Conservation (phyloP, 2,888 invertebrate species). For the Choreutis nemorana region DNA sequence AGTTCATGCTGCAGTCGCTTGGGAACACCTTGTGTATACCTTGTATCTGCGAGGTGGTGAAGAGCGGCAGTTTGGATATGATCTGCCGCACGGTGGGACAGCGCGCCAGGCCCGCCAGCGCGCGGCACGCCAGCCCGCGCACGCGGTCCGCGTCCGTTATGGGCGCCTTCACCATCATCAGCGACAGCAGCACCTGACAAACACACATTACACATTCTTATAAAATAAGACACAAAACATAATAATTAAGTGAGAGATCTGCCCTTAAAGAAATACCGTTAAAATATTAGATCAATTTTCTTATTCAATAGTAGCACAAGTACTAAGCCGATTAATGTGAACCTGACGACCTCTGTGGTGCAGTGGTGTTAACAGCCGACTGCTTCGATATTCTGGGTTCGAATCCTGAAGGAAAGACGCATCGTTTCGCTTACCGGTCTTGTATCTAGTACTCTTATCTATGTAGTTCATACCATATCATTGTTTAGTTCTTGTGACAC, state of each 20-base stretch:
- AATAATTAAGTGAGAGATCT: neutral
- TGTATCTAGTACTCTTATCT: too few species aligned
- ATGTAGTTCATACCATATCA: too few species aligned
- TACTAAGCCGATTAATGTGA: too few species aligned
- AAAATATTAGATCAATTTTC: too few species aligned
- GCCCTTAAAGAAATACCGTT: too few species aligned
- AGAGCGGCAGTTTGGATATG: constrained; percentile 92
- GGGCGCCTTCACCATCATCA: constrained; percentile 92
- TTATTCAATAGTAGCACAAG: too few species aligned
- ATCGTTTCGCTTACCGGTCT: too few species aligned
- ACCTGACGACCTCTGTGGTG: too few species aligned
- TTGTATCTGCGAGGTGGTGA: constrained; percentile 92
- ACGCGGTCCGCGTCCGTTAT: constrained; percentile 97
- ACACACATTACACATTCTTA: constrained; percentile 1
- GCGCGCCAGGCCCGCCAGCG: constrained; percentile 92
- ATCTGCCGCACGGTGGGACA: constrained; percentile 94
- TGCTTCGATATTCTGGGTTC: too few species aligned
- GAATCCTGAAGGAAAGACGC: too few species aligned
- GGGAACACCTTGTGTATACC: constrained; percentile 46
- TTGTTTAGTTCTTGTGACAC: too few species aligned
- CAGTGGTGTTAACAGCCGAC: too few species aligned
- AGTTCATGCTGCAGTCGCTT: neutral
- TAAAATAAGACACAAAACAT: neutral
- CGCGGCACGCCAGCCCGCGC: constrained; percentile 91
- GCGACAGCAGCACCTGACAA: constrained; percentile 77